Evolutionary conservation across 1,140 invertebrate species (phyloP).

Genomic region (Trichonephila inaurata): DNA sequence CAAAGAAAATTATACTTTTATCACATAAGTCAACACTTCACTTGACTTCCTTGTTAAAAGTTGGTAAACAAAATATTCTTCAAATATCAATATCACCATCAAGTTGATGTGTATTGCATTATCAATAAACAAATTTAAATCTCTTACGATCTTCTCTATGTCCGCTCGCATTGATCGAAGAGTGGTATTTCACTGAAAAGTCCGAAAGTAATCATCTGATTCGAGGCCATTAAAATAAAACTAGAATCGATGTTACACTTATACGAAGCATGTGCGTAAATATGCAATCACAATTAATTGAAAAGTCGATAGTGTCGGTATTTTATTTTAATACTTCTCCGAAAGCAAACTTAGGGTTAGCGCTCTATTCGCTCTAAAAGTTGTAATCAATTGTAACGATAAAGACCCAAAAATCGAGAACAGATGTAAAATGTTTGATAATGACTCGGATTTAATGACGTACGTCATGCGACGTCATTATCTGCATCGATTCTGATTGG

Average conservation of each 20-base stretch:
- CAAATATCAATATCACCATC: no score
- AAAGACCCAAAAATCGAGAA: slow-evolving; percentile 23
- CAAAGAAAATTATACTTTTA: no score
- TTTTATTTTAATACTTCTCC: slow-evolving; percentile 10
- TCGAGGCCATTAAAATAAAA: neutral
- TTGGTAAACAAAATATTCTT: no score
- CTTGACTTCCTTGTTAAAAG: no score
- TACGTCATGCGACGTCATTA: slow-evolving; percentile 32
- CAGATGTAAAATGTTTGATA: slow-evolving; percentile 38
- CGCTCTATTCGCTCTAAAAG: neutral
- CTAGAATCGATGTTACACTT: neutral
- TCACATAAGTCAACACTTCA: no score
- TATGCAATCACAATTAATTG: slow-evolving; percentile 33
- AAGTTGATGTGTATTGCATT: no score
- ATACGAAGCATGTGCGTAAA: neutral
- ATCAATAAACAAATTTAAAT: neutral
- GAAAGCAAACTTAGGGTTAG: neutral
- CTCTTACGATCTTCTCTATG: neutral
- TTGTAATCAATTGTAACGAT: slow-evolving; percentile 19
- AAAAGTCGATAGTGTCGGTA: slow-evolving; percentile 13
- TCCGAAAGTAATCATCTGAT: neutral
- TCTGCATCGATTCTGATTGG: slow-evolving; percentile 24
- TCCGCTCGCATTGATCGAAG: no score
- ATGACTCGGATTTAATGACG: slow-evolving; percentile 23
- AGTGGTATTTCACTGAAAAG: neutral